A percentile compares a stretch with the other conserved stretches of the same genome.
Conservation (phyloP, 2,797 vertebrate species). For the Furcifer pardalis region DNA sequence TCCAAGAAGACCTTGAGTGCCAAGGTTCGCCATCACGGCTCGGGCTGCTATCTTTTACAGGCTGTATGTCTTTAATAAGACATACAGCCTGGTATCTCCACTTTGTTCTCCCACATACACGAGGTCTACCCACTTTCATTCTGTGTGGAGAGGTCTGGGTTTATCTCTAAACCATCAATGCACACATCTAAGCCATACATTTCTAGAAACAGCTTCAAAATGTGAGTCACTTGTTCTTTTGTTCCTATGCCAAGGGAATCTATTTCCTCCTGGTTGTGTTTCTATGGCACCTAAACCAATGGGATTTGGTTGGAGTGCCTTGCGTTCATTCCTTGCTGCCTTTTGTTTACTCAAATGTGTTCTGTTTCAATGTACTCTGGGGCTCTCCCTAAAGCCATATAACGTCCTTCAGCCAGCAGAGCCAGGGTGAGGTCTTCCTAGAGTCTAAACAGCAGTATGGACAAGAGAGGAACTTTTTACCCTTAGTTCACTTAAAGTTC, state of each 20-base stretch:
- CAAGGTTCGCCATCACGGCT: too few relatives aligned
- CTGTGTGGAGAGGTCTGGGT: background rate
- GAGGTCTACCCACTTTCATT: rapidly evolving
- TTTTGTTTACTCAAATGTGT: slow-evolving; percentile 41
- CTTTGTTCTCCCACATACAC: too few relatives aligned
- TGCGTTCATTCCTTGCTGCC: background rate
- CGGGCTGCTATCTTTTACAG: too few relatives aligned
- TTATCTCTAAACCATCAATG: slow-evolving; percentile 30
- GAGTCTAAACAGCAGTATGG: too few relatives aligned
- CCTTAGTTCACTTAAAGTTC: too few relatives aligned
- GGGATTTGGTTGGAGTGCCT: slow-evolving; percentile 19
- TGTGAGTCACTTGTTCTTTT: slow-evolving; percentile 34
- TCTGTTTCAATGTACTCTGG: rapidly evolving
- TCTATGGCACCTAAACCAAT: slow-evolving; percentile 3
- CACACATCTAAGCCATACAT: slow-evolving; percentile 12
- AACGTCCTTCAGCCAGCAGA: background rate
- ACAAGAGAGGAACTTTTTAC: too few relatives aligned
- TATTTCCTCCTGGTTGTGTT: background rate
- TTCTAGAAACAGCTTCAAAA: slow-evolving; percentile 11
- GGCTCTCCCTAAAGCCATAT: background rate
- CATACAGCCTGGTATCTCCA: too few relatives aligned
- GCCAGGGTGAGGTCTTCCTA: background rate
- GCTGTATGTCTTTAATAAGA: too few relatives aligned
- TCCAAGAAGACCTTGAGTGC: too few relatives aligned
- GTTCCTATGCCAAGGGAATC: slow-evolving; percentile 28